phyloP scores from a whole-genome alignment of 2,113 vertebrate species.

The Chloebia gouldiae region DNA sequence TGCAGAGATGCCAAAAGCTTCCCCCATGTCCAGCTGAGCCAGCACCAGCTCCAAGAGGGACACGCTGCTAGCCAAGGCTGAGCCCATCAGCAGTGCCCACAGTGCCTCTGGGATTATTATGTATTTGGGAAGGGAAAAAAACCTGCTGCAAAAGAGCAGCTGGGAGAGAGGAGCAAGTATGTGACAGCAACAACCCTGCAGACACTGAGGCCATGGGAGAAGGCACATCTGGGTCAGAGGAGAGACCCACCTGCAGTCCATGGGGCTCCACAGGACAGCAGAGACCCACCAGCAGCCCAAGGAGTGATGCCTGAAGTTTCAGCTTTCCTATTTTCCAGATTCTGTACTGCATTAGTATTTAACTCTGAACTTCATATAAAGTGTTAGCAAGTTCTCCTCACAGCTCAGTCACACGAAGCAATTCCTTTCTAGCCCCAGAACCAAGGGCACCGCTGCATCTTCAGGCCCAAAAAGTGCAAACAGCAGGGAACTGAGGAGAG shows the following conservation, averaged over 20 bases:
- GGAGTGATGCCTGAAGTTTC: neutral
- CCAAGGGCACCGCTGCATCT: neutral
- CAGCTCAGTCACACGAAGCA: neutral
- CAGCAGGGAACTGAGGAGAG: neutral
- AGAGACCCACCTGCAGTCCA: neutral
- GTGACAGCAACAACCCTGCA: neutral
- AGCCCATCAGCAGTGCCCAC: accelerated
- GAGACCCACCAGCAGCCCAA: neutral
- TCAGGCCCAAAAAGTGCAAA: neutral
- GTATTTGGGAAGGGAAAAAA: neutral
- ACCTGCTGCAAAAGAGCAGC: neutral
- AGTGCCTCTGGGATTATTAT: accelerated
- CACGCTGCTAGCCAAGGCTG: accelerated
- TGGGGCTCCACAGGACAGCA: neutral
- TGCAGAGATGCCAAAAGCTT: neutral
- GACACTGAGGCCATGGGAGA: neutral
- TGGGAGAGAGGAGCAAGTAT: accelerated
- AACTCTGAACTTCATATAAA: neutral
- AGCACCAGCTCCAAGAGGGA: accelerated
- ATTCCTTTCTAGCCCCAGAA: neutral
- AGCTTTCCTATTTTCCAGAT: too few relatives aligned
- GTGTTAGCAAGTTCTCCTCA: neutral
- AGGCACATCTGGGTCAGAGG: neutral
- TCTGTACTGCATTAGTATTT: neutral
- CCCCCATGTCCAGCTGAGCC: accelerated